Conservation (phyloP, 1,140 invertebrate genomes). For the Hermetia illucens region DNA sequence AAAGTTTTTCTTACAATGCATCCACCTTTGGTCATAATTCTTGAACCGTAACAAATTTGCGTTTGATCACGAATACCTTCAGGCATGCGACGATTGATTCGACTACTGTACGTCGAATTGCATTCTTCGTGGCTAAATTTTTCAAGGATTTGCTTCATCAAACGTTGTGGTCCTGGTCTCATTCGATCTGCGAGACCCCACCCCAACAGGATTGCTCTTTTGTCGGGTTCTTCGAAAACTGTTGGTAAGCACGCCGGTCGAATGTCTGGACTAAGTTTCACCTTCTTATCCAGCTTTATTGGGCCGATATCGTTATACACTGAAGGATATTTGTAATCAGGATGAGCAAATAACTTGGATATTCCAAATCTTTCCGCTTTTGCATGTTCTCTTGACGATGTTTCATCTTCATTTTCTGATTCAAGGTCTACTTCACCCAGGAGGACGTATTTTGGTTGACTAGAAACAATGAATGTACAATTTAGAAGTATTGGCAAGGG, state of each 20-base stretch:
- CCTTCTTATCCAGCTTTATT: conserved; percentile 21
- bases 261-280: conserved; percentile 30
- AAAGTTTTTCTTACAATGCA: conserved; percentile 24
- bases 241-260: conserved; percentile 31
- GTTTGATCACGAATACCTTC: conserved; percentile 31
- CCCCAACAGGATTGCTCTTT: conserved; percentile 24
- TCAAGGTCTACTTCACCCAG: conserved; percentile 33
- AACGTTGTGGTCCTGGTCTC: conserved; percentile 20
- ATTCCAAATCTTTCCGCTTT: conserved; percentile 22
- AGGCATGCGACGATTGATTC: conserved; percentile 25
- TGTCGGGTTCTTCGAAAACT: conserved; percentile 1
- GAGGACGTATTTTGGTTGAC: conserved; percentile 18
- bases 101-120: conserved; percentile 11
- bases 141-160: conserved; percentile 31
- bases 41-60: conserved; percentile 46
- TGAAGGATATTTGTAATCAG: conserved; percentile 24
- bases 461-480: conserved; percentile 11
- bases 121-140: conserved; percentile 9
- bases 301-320: conserved; percentile 38
- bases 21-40: conserved; percentile 8
- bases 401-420: conserved; percentile 22
- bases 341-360: conserved; percentile 27
- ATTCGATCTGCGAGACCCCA: conserved; percentile 30
- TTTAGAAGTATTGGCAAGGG: background rate
- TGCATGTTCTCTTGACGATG: too few species aligned